A percentile compares a stretch with the other conserved stretches of the same genome.
These are phyloP conservation scores for Drosophila pectinifera DNA, from an alignment of 1,140 invertebrate species.

Conservation along the genomic window DNA sequence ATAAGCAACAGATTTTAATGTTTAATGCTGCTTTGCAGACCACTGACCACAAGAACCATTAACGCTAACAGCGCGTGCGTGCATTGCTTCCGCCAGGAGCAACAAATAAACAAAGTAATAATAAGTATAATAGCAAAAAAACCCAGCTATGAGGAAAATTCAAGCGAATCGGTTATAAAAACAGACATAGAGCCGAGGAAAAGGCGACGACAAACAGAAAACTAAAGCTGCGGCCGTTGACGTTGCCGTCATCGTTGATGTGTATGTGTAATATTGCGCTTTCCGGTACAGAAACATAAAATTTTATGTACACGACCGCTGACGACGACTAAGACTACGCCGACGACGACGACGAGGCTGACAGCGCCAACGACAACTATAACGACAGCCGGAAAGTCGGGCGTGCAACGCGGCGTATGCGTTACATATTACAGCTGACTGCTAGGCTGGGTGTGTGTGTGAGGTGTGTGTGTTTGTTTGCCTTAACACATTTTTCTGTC, in stretches of 20 bases:
- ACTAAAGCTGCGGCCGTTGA: slow-evolving; percentile 59
- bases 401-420: slow-evolving; percentile 78
- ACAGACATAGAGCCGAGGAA: slow-evolving; percentile 16
- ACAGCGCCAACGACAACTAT: slow-evolving; percentile 35
- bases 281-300: slow-evolving; percentile 81
- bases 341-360: slow-evolving; percentile 5
- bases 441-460: neutral
- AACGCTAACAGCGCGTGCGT: slow-evolving; percentile 49
- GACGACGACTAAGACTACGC: slow-evolving; percentile 52
- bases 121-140: slow-evolving; percentile 15
- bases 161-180: slow-evolving; percentile 74
- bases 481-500: slow-evolving; percentile 80
- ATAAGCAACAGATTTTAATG: slow-evolving; percentile 10
- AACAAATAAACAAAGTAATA: slow-evolving; percentile 35
- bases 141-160: slow-evolving; percentile 48
- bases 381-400: slow-evolving; percentile 39
- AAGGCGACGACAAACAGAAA: slow-evolving; percentile 39
- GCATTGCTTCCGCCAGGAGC: slow-evolving; percentile 66
- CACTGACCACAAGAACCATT: slow-evolving; percentile 33
- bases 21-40: slow-evolving; percentile 6
- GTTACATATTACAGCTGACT: slow-evolving; percentile 67
- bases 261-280: slow-evolving; percentile 71
- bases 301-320: slow-evolving; percentile 75
- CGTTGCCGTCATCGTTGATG: slow-evolving; percentile 57
- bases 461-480: slow-evolving; percentile 7